Conservation (phyloP, 2,888 invertebrate genomes). For the Emmelina monodactyla region DNA sequence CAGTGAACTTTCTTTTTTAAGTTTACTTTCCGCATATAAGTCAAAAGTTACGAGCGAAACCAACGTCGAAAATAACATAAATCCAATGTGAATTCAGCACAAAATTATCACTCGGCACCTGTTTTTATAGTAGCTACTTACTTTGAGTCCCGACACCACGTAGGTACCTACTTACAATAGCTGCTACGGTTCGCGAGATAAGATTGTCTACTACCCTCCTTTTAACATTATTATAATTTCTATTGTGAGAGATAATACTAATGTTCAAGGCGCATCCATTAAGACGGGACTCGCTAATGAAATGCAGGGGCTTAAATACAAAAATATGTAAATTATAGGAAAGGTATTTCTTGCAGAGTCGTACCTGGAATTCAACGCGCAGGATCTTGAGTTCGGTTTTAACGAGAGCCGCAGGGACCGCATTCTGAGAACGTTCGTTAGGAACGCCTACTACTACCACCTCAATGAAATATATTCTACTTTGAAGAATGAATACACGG, state of each 20-base stretch:
- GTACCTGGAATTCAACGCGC: slow-evolving; percentile 81
- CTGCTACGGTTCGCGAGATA: neutral
- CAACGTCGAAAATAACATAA: too few species aligned
- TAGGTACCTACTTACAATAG: too few species aligned
- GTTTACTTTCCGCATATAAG: too few species aligned
- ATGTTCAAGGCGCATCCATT: neutral
- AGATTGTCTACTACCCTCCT: neutral
- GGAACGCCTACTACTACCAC: slow-evolving; percentile 95
- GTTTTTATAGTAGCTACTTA: too few species aligned
- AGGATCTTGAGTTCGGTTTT: slow-evolving; percentile 90
- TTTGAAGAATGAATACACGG: slow-evolving; percentile 93
- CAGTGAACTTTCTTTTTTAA: too few species aligned
- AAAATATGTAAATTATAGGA: slow-evolving; percentile 43
- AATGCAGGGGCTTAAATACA: slow-evolving; percentile 11
- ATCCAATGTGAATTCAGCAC: too few species aligned
- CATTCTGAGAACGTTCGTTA: slow-evolving; percentile 88
- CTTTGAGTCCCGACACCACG: too few species aligned
- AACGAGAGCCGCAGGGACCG: slow-evolving; percentile 87
- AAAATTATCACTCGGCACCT: too few species aligned
- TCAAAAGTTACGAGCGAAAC: too few species aligned
- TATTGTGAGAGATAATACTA: neutral
- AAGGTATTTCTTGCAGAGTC: slow-evolving; percentile 70
- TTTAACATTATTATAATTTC: neutral
- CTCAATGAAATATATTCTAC: slow-evolving; percentile 95
- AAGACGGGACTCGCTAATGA: neutral